Base-by-base conservation (phyloP, 2,888 invertebrate species). In the Diarsia rubi region DNA sequence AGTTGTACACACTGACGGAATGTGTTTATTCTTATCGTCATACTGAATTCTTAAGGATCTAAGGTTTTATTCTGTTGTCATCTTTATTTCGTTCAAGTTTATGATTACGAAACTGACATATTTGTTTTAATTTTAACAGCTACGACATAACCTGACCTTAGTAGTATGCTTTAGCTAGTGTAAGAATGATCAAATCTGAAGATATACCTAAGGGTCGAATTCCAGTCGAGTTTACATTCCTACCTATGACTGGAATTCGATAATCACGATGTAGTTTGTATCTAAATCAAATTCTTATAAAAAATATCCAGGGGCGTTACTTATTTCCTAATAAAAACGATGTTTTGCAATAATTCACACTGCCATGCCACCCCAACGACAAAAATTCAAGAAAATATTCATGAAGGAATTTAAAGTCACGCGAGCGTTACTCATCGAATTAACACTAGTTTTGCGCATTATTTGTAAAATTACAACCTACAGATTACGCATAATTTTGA, bases 21-120 rank as follows among this genome's bases (percentile, higher is more conserved):
- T 73, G 74, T 82, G 69, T 83, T 76, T 86, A 74, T 83, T 79
- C 78, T 79, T 75, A 73, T 71, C 74, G 70, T 79, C 68, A 78
- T 82, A 49, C 64, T 52, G 54, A 75, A 75, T 66, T 63, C 52
- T 75, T 63, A 44, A 59, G 66, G 52, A 77, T 73, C 44, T 62
- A 80, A 68, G 42, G 65, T 75, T 71, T 63, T 59, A 45, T 62
- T 66, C 57, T 16, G 42, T 47, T 21, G 24, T 62, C n/a, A 54
- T 60, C 24, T n/a, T 60, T 45, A 64, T 69, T 72, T 60, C 31
- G 57, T 64, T 49, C 42, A 60, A 69, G 21, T 71, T 78, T 65
- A 63, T 66, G 65, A 37, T 24, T n/a, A n/a, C n/a, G n/a, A n/a
- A 24, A 6, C 54, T 65, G 60, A 65, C 63, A 60, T 73, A 45